A percentile compares a stretch with the other conserved stretches of the same genome.
These are phyloP conservation scores for Tethea ocularis DNA, from an alignment of 2,888 invertebrate species.

Conservation along the genomic window DNA sequence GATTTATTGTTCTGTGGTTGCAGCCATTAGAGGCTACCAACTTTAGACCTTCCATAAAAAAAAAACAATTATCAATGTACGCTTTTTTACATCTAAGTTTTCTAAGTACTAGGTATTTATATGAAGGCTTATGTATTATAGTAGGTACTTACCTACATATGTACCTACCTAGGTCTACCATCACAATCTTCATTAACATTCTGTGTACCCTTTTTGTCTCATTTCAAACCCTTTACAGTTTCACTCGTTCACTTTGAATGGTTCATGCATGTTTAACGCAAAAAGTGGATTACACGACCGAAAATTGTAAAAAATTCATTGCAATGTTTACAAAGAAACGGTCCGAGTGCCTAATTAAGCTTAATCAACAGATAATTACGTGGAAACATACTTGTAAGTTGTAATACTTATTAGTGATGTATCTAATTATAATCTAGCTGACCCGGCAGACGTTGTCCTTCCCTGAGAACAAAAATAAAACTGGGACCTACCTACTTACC, in stretches of 20 bases:
- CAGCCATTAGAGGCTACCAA: no score
- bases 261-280: slow-evolving; percentile 26
- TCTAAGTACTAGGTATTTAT: no score
- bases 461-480: no score
- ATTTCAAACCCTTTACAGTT: slow-evolving; percentile 25
- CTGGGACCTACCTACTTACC: no score
- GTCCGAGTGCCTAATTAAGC: not conserved
- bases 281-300: slow-evolving; percentile 27
- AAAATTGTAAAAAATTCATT: slow-evolving; percentile 23
- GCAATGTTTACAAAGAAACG: not conserved
- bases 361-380: not conserved
- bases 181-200: slow-evolving; percentile 49
- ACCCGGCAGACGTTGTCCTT: no score
- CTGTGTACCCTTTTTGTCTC: slow-evolving; percentile 24
- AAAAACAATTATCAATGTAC: no score
- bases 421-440: no score
- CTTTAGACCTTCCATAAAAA: no score
- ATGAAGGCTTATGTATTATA: no score
- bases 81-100: no score
- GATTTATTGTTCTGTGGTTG: no score
- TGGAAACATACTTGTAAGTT: not conserved
- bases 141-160: not conserved
- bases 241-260: slow-evolving; percentile 26
- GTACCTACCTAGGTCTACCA: slow-evolving; percentile 23
- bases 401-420: not conserved